Evolutionary conservation across 1,140 invertebrate genomes (phyloP).

Genomic region (Plodia interpunctella): DNA sequence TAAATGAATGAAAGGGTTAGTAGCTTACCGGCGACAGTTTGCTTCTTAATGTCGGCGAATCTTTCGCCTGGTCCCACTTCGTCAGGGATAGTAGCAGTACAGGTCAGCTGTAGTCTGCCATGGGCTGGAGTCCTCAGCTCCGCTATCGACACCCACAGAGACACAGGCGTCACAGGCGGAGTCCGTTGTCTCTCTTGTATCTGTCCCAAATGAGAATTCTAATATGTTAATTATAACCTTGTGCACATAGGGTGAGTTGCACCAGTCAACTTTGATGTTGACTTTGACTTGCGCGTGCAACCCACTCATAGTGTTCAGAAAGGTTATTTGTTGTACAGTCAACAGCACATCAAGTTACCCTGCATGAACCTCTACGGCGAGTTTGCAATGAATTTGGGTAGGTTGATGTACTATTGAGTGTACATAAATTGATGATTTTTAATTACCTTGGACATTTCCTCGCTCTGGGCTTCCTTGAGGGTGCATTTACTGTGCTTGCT

Average conservation of each 20-base stretch:
- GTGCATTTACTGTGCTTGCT: constrained; percentile 64
- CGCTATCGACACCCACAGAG: constrained; percentile 76
- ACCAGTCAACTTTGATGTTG: too few species aligned
- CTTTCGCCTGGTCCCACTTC: constrained; percentile 65
- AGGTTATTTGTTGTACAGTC: too few species aligned
- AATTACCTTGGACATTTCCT: constrained; percentile 59
- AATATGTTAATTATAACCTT: too few species aligned
- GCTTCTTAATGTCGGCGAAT: constrained; percentile 72
- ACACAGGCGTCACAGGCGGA: constrained; percentile 48
- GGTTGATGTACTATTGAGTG: too few species aligned
- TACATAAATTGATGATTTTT: too few species aligned
- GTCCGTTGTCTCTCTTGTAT: constrained; percentile 52
- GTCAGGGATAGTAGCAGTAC: constrained; percentile 81
- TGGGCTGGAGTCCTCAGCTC: constrained; percentile 79
- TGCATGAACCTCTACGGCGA: too few species aligned
- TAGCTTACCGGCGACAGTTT: constrained; percentile 69
- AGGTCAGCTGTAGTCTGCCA: constrained; percentile 79
- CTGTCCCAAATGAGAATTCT: constrained; percentile 21
- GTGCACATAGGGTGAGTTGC: too few species aligned
- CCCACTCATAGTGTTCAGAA: too few species aligned
- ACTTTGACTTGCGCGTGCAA: too few species aligned
- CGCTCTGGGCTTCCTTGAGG: constrained; percentile 57
- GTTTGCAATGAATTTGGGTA: too few species aligned
- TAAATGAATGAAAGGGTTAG: neutral
- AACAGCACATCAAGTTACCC: too few species aligned